Evolutionary conservation across 2,888 invertebrate genomes (phyloP).

Genomic region (Acronicta alni): DNA sequence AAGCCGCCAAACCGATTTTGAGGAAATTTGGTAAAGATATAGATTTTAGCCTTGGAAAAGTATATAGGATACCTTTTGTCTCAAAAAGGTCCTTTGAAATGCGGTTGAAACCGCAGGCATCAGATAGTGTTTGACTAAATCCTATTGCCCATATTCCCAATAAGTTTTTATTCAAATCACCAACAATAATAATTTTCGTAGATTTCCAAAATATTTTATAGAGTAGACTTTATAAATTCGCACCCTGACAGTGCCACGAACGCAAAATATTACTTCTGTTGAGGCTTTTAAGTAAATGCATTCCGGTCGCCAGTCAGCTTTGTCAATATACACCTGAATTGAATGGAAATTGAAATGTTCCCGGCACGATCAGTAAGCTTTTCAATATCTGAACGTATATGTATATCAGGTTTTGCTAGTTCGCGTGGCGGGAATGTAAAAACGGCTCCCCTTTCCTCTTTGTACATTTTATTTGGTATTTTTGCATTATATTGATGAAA

Average conservation of each 20-base stretch:
- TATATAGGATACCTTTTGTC: no score
- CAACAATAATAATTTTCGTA: no score
- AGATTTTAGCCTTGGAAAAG: no score
- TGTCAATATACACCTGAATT: slow-evolving; percentile 64
- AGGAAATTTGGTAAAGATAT: no score
- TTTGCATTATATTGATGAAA: slow-evolving; percentile 36
- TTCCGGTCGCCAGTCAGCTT: slow-evolving; percentile 53
- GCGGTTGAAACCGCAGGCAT: no score
- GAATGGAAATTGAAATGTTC: slow-evolving; percentile 61
- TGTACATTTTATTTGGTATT: slow-evolving; percentile 24
- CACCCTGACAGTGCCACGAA: slow-evolving; percentile 1
- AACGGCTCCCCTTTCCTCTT: slow-evolving; percentile 31
- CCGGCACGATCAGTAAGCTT: slow-evolving; percentile 48
- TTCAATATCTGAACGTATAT: slow-evolving; percentile 48
- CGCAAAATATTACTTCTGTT: slow-evolving; percentile 59
- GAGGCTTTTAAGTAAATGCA: slow-evolving; percentile 70
- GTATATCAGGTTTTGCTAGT: slow-evolving; percentile 33
- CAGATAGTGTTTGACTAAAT: no score
- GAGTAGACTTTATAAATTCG: not conserved
- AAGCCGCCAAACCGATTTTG: no score
- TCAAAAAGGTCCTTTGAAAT: no score
- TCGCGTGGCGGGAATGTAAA: slow-evolving; percentile 32
- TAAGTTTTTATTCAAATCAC: no score
- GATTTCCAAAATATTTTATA: not conserved
- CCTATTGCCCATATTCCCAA: no score